Conservation (phyloP, 1,140 invertebrate genomes). For the Thaumatotibia leucotreta region DNA sequence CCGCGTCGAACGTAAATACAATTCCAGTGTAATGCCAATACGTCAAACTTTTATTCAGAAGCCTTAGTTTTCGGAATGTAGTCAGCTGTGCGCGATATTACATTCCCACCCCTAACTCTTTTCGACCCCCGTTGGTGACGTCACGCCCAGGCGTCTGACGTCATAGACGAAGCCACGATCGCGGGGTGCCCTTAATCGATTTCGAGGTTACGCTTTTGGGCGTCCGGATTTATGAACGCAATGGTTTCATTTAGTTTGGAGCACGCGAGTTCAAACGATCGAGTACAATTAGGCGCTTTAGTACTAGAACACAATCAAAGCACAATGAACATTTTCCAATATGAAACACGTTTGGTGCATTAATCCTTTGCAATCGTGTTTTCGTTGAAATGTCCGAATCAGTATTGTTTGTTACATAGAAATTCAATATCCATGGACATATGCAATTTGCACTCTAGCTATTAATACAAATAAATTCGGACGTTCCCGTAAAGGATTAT, state of each 20-base stretch:
- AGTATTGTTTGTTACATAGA: too few relatives aligned
- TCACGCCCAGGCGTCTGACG: slow-evolving; percentile 57
- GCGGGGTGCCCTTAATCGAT: slow-evolving; percentile 58
- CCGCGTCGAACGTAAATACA: neutral
- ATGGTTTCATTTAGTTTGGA: neutral
- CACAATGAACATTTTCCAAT: neutral
- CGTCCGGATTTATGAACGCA: slow-evolving; percentile 6
- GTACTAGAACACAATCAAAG: neutral
- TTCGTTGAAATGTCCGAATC: too few relatives aligned
- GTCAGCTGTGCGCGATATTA: slow-evolving; percentile 59
- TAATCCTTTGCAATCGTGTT: too few relatives aligned
- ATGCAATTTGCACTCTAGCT: too few relatives aligned
- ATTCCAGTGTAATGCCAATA: neutral
- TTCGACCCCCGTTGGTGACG: slow-evolving; percentile 46
- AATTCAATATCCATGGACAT: too few relatives aligned
- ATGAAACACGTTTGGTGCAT: too few relatives aligned
- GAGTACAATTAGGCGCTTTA: neutral
- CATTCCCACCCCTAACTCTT: slow-evolving; percentile 33
- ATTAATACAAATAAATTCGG: too few relatives aligned
- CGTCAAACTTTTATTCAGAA: slow-evolving; percentile 12
- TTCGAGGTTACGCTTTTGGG: slow-evolving; percentile 43
- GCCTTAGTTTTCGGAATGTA: slow-evolving; percentile 31
- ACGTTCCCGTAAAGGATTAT: too few relatives aligned
- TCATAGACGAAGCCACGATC: slow-evolving; percentile 60
- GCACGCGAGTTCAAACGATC: neutral